These are phyloP conservation scores for Scotopteryx bipunctaria DNA, from an alignment of 2,888 invertebrate genomes.

Conservation along the genomic window DNA sequence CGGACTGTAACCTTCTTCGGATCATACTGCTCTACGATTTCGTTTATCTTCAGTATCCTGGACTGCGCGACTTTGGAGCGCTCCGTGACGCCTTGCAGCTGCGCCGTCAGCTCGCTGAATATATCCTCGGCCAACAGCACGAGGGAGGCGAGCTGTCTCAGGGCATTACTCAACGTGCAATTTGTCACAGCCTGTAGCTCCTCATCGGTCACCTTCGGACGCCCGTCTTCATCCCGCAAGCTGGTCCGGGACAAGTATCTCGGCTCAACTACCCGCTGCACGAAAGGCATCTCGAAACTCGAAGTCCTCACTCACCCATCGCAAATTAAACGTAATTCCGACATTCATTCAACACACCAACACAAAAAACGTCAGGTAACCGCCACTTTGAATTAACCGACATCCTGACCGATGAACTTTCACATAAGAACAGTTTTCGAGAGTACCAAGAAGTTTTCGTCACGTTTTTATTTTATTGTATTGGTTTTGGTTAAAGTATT, in stretches of 20 bases:
- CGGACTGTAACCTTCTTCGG: slow-evolving; percentile 97
- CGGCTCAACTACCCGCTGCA: slow-evolving; percentile 92
- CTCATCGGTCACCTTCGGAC: slow-evolving; percentile 85
- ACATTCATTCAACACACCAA: slow-evolving; percentile 78
- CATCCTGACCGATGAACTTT: slow-evolving; percentile 78
- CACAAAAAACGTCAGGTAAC: slow-evolving; percentile 84
- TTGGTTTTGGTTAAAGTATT: slow-evolving; percentile 54
- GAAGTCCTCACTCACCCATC: slow-evolving; percentile 74
- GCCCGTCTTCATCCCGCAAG: slow-evolving; percentile 84
- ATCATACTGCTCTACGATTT: slow-evolving; percentile 88
- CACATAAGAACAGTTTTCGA: slow-evolving; percentile 56
- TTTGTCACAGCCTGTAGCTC: slow-evolving; percentile 95
- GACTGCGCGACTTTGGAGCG: slow-evolving; percentile 88
- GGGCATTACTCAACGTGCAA: slow-evolving; percentile 92
- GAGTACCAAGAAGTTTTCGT: slow-evolving; percentile 46
- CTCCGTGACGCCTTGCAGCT: slow-evolving; percentile 89
- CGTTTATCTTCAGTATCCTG: slow-evolving; percentile 88
- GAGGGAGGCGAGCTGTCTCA: slow-evolving; percentile 93
- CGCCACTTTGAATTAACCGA: slow-evolving; percentile 83
- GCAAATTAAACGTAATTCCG: slow-evolving; percentile 77
- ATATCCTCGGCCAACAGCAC: slow-evolving; percentile 93
- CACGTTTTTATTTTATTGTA: slow-evolving; percentile 39
- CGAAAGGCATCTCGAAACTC: slow-evolving; percentile 90
- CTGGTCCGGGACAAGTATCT: slow-evolving; percentile 88
- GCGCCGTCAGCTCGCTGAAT: slow-evolving; percentile 90